Percentiles rank a stretch among this genome's conserved stretches.
phyloP scores from a whole-genome alignment of 1,140 invertebrate species.

The Trissolcus basalis region DNA sequence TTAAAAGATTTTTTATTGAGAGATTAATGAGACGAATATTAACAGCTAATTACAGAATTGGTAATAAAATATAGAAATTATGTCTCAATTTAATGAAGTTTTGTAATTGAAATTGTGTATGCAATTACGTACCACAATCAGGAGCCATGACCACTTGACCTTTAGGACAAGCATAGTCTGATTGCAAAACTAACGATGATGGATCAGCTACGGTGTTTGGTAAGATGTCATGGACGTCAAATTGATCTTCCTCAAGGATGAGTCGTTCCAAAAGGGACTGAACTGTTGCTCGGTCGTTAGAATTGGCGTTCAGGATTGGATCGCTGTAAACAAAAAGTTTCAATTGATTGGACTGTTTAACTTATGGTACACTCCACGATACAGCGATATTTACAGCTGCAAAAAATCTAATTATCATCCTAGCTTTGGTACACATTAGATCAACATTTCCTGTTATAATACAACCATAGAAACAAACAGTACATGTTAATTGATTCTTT shows the following conservation, averaged over 20 bases:
- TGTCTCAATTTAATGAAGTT: no score
- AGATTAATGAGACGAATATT: no score
- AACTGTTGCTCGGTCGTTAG: conserved; percentile 89
- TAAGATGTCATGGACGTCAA: conserved; percentile 93
- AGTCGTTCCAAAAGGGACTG: conserved; percentile 88
- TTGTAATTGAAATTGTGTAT: not conserved
- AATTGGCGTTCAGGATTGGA: conserved; percentile 90
- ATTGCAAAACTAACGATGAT: conserved; percentile 88
- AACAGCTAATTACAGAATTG: no score
- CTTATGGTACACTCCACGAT: no score
- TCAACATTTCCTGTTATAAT: not conserved
- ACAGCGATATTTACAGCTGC: conserved; percentile 67
- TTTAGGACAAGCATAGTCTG: conserved; percentile 93
- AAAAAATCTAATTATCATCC: not conserved
- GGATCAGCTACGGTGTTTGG: conserved; percentile 96
- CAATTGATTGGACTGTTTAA: no score
- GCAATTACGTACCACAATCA: conserved; percentile 84
- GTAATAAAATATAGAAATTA: no score
- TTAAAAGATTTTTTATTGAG: no score
- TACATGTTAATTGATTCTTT: not conserved
- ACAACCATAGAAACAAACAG: not conserved
- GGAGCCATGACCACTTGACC: conserved; percentile 95
- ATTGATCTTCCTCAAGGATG: conserved; percentile 93
- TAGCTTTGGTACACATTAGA: not conserved
- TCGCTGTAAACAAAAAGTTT: conserved; percentile 79